Percentiles rank a stretch among this genome's conserved stretches.
Conservation (phyloP, 2,888 invertebrate genomes). For the Quadroppia sp. region DNA sequence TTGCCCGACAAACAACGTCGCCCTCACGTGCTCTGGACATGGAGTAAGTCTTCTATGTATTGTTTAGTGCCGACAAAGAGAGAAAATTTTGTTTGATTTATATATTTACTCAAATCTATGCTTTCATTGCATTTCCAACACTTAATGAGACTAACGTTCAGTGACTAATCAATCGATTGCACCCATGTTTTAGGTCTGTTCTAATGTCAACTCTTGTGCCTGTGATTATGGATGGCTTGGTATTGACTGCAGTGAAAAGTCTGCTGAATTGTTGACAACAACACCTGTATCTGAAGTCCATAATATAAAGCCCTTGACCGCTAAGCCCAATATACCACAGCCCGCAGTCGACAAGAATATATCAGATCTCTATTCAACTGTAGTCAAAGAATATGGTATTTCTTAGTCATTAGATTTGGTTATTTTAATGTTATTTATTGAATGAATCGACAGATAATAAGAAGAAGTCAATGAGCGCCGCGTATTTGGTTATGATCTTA, state of each 20-base stretch:
- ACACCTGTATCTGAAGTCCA: slow-evolving; percentile 19
- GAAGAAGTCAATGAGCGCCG: slow-evolving; percentile 78
- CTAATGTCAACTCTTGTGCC: slow-evolving; percentile 85
- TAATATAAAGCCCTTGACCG: not conserved
- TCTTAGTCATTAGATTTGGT: not conserved
- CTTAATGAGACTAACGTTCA: not conserved
- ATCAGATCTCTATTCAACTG: slow-evolving; percentile 44
- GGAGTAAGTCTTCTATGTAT: slow-evolving; percentile 69
- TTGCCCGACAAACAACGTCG: slow-evolving; percentile 84
- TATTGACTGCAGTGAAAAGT: slow-evolving; percentile 75
- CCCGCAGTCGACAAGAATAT: not conserved
- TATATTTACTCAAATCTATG: slow-evolving; percentile 6
- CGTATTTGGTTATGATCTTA: slow-evolving; percentile 89
- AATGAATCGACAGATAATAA: slow-evolving; percentile 58
- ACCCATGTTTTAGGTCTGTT: slow-evolving; percentile 60
- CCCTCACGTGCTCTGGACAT: slow-evolving; percentile 85
- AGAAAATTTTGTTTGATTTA: not conserved
- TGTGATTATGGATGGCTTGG: slow-evolving; percentile 85
- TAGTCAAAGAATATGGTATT: slow-evolving; percentile 47
- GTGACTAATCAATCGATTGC: slow-evolving; percentile 6
- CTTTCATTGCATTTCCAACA: not conserved
- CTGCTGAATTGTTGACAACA: slow-evolving; percentile 49
- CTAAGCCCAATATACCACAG: not conserved
- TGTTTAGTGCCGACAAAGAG: not conserved
- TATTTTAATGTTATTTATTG: slow-evolving; percentile 30